These are phyloP conservation scores for Stenopsyche tienmushanensis DNA, from an alignment of 1,140 invertebrate genomes.

Conservation along the genomic window DNA sequence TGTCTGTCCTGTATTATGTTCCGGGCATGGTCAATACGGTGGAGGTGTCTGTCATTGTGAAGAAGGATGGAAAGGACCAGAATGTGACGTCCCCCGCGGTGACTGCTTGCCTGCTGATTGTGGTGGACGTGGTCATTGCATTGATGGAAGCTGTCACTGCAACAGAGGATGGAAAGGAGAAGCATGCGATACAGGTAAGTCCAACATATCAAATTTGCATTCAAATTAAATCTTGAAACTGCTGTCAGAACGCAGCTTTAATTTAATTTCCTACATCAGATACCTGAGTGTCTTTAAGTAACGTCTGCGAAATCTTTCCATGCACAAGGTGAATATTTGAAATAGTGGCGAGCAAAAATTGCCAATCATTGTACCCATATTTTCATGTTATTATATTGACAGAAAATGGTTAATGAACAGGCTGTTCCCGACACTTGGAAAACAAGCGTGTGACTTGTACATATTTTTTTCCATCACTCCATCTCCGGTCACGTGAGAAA, in stretches of 20 bases:
- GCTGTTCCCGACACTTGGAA: background rate
- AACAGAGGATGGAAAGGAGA: constrained; percentile 86
- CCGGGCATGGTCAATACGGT: constrained; percentile 92
- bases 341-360: too few relatives aligned
- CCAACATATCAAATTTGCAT: constrained; percentile 3
- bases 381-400: constrained; percentile 1
- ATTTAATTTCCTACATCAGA: too few relatives aligned
- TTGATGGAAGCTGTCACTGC: constrained; percentile 86
- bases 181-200: constrained; percentile 81
- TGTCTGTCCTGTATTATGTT: constrained; percentile 96
- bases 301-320: too few relatives aligned
- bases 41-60: constrained; percentile 95
- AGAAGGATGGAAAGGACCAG: constrained; percentile 93
- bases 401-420: constrained; percentile 23
- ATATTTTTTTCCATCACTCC: constrained; percentile 33
- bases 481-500: constrained; percentile 40
- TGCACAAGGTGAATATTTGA: too few relatives aligned
- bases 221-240: too few relatives aligned
- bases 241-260: too few relatives aligned
- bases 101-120: constrained; percentile 93
- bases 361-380: constrained; percentile 28
- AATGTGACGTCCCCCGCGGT: constrained; percentile 89
- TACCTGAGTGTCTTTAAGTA: too few relatives aligned
- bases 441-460: constrained; percentile 31
- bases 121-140: constrained; percentile 86